These are phyloP conservation scores for Bujurquina vittata DNA, from an alignment of 2,113 vertebrate genomes.

Conservation along the genomic window DNA sequence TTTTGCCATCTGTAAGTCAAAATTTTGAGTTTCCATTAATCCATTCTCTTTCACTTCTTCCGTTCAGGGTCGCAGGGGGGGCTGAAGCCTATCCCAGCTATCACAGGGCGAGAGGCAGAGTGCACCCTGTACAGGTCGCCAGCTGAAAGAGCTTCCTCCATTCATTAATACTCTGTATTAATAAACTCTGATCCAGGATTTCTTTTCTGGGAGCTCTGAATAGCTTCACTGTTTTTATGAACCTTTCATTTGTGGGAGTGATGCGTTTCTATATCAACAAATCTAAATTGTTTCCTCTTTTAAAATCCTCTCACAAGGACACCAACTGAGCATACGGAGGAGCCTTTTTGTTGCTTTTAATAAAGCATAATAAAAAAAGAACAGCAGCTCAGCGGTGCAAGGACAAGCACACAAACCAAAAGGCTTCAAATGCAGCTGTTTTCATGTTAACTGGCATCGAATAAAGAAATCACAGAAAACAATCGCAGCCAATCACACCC, in stretches of 20 bases:
- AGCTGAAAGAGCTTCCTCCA: too few species aligned
- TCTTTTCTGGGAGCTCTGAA: neutral
- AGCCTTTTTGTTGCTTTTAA: neutral
- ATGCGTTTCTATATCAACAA: neutral
- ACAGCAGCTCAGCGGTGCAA: neutral
- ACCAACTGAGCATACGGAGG: neutral
- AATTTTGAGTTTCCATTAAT: too few species aligned
- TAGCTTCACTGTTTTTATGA: neutral
- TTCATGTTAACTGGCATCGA: neutral
- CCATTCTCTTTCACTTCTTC: too few species aligned
- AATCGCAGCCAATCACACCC: constrained; percentile 26
- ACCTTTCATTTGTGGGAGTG: neutral
- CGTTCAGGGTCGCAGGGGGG: too few species aligned
- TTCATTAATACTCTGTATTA: neutral
- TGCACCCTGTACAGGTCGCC: too few species aligned
- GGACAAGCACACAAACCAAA: neutral
- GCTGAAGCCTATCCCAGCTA: too few species aligned
- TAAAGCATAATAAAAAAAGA: neutral
- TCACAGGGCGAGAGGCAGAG: too few species aligned
- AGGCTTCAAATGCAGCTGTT: neutral
- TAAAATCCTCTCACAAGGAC: neutral
- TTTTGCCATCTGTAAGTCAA: too few species aligned
- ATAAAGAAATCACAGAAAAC: constrained; percentile 44
- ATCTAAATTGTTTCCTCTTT: constrained; percentile 9
- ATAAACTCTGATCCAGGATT: neutral